Conservation (phyloP, 2,888 invertebrate species). For the Slavum lentiscoides region DNA sequence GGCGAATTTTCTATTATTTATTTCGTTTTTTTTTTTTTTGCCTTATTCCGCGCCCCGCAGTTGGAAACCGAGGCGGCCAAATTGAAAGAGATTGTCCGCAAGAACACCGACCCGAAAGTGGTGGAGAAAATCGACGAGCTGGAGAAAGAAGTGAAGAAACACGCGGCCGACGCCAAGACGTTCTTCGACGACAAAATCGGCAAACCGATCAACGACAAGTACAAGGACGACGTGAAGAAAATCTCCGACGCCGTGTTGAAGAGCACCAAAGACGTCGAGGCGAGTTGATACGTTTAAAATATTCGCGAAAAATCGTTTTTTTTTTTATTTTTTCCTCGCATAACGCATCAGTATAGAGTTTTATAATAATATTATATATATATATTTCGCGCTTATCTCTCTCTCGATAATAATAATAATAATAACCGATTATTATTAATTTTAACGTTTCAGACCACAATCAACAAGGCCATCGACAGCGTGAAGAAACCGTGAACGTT, state of each 20-base stretch:
- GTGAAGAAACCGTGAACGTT: slow-evolving; percentile 28
- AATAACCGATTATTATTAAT: too few species aligned
- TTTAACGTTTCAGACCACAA: slow-evolving; percentile 10
- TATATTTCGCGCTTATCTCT: too few species aligned
- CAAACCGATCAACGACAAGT: slow-evolving; percentile 31
- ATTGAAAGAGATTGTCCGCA: not conserved
- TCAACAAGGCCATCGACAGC: slow-evolving; percentile 29
- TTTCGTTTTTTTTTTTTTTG: too few species aligned
- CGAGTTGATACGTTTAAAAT: not conserved
- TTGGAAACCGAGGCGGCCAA: slow-evolving; percentile 8
- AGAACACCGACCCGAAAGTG: not conserved
- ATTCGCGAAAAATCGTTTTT: not conserved
- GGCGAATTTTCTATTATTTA: too few species aligned
- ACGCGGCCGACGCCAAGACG: not conserved
- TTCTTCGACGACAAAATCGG: slow-evolving; percentile 24
- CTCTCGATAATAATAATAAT: too few species aligned
- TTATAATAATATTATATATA: too few species aligned
- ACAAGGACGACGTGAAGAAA: slow-evolving; percentile 36
- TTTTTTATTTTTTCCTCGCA: not conserved
- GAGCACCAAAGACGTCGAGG: slow-evolving; percentile 25
- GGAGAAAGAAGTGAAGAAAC: slow-evolving; percentile 36
- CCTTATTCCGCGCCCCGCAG: not conserved
- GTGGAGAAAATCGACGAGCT: slow-evolving; percentile 22
- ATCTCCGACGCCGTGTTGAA: slow-evolving; percentile 6
- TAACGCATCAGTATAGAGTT: not conserved